phyloP scores from a whole-genome alignment of 1,140 invertebrate genomes.

The Drosophila littoralis region DNA sequence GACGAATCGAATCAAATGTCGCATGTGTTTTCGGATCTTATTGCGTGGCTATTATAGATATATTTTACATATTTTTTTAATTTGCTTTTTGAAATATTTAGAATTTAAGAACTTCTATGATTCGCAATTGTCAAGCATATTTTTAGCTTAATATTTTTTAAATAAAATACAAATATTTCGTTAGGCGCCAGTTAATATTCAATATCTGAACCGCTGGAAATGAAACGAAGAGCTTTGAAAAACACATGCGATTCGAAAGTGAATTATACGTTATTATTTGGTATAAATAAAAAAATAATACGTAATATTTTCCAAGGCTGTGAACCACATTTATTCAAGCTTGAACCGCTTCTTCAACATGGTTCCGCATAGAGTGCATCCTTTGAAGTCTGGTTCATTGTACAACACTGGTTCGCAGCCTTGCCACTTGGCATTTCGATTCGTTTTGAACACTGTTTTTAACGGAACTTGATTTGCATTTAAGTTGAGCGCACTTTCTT shows the following conservation, averaged over 20 bases:
- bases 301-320: background rate
- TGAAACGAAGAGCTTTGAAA: too few species aligned
- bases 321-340: background rate
- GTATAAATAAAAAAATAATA: too few species aligned
- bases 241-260: too few species aligned
- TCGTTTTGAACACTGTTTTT: conserved; percentile 11
- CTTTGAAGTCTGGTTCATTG: too few species aligned
- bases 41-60: background rate
- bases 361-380: too few species aligned
- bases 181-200: too few species aligned
- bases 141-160: background rate
- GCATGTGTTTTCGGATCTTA: background rate
- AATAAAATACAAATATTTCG: conserved; percentile 13
- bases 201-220: too few species aligned
- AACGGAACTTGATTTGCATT: conserved; percentile 21
- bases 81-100: conserved; percentile 1
- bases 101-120: background rate
- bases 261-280: too few species aligned
- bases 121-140: too few species aligned
- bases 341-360: background rate
- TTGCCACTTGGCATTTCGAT: conserved; percentile 12
- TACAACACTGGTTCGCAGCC: background rate
- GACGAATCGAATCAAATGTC: conserved; percentile 33
- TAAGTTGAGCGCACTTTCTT: conserved; percentile 63
- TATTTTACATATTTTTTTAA: too few species aligned